Evolutionary conservation across 1,140 invertebrate species (phyloP).

Genomic region (Drosophila parabipectinata): DNA sequence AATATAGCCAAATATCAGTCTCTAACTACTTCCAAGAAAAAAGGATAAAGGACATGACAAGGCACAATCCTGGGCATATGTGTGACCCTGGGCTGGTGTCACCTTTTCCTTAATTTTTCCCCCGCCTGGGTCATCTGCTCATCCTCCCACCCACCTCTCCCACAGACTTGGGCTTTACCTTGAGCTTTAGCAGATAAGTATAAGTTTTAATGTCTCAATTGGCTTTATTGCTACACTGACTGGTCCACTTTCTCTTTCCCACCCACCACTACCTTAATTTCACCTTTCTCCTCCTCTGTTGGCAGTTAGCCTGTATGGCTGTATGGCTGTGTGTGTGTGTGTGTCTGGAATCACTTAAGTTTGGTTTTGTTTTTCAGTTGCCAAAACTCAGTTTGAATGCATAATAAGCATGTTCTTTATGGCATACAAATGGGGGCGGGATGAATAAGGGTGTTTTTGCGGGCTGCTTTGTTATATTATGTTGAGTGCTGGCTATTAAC

Average conservation of each 20-base stretch:
- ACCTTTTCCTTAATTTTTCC: slow-evolving; percentile 20
- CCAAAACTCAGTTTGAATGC: slow-evolving; percentile 65
- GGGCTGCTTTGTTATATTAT: slow-evolving; percentile 62
- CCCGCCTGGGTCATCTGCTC: slow-evolving; percentile 15
- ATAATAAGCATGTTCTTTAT: slow-evolving; percentile 59
- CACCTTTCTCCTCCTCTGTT: background rate
- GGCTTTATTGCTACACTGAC: slow-evolving; percentile 34
- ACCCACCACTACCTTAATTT: background rate
- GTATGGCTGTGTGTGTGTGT: slow-evolving; percentile 28
- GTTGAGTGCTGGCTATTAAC: slow-evolving; percentile 71
- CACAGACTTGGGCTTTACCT: background rate
- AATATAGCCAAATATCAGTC: too few relatives aligned
- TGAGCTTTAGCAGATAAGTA: slow-evolving; percentile 32
- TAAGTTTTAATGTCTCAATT: slow-evolving; percentile 64
- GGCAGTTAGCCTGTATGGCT: background rate
- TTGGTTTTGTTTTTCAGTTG: slow-evolving; percentile 71
- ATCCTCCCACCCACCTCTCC: slow-evolving; percentile 4
- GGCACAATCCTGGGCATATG: background rate
- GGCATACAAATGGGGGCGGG: slow-evolving; percentile 13
- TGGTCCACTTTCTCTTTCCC: background rate
- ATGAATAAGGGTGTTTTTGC: background rate
- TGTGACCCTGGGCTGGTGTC: slow-evolving; percentile 17
- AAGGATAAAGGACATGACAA: background rate
- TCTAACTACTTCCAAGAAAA: background rate
- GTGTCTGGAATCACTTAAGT: slow-evolving; percentile 70